Conservation (phyloP, 2,797 vertebrate genomes). For the Helostoma temminkii region DNA sequence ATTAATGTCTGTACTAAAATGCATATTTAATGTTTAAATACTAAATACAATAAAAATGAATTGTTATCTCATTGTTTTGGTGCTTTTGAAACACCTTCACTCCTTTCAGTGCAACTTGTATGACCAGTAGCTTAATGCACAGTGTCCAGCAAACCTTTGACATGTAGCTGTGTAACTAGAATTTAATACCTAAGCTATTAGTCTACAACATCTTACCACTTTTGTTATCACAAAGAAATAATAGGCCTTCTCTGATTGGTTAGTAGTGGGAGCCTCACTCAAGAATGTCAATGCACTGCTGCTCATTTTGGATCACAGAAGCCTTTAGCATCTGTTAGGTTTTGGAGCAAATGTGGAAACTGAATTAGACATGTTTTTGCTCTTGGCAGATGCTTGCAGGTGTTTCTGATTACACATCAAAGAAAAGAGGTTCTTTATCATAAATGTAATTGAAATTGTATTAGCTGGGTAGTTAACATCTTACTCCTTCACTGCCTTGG, state of each 20-base stretch:
- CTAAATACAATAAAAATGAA: slow-evolving; percentile 60
- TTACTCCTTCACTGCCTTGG: slow-evolving; percentile 43
- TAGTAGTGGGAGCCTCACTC: too few relatives aligned
- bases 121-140: neutral
- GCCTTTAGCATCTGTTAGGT: too few relatives aligned
- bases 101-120: neutral
- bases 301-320: too few relatives aligned
- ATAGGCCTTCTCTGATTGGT: too few relatives aligned
- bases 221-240: too few relatives aligned
- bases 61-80: slow-evolving; percentile 20
- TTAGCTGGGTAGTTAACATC: slow-evolving; percentile 61
- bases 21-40: slow-evolving; percentile 71
- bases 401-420: slow-evolving; percentile 67
- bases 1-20: slow-evolving; percentile 59
- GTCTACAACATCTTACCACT: too few relatives aligned
- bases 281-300: too few relatives aligned
- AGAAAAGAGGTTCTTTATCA: slow-evolving; percentile 50
- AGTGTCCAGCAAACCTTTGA: too few relatives aligned
- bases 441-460: slow-evolving; percentile 58
- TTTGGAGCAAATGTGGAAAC: too few relatives aligned
- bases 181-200: too few relatives aligned
- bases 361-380: slow-evolving; percentile 77
- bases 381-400: slow-evolving; percentile 49
- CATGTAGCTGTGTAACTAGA: too few relatives aligned
- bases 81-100: slow-evolving; percentile 1